Base-by-base conservation (phyloP, 2,797 vertebrate genomes). In the Rhadinocentrus ornatus region DNA sequence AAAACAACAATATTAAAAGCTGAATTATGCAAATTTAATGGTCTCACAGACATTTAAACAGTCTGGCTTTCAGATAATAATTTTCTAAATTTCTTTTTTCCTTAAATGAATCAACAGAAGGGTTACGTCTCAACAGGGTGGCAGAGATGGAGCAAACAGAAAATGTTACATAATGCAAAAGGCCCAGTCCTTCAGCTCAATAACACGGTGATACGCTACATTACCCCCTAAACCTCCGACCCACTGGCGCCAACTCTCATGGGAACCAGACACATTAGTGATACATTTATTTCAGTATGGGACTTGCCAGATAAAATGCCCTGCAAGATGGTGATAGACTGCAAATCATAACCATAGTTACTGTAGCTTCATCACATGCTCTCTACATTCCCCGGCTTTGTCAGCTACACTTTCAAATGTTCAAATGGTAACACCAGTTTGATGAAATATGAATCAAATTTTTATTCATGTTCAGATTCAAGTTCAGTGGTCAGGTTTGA, bases 151-250 rank as follows among this genome's bases (percentile, higher is more conserved):
- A 64, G 50, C 64, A 39, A 58, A 76, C 60, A 31, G 62, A 75
- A 86, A 91, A 91, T 11, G 83, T 90, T 91, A 90, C 89, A 92
- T 92, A 93, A 93, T 89, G 89, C 89, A 90, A 86, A 91, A 89
- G 86, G 86, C 69, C 64, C 74, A 82, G 91, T 92, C 93, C 90
- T 92, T 92, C 92, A 91, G 91, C 89, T 91, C 84, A 88, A 90
- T 93, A 94, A 93, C 91, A 93, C 90, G 86, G 90, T 85, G 89
- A 87, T 86, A 93, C 54, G 91, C 92, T 90, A 94, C 93, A 94
- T 94, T 94, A 93, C 87, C 90, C 85, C 61, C 82, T 82, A 93
- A 93, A 92, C 85, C 91, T 88, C 85, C 73, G 77, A 84, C 81
- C 84, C 77, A 83, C 86, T 73, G 85, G 78, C 73, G 75, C 83